Percentiles rank a stretch among this genome's conserved stretches.
Evolutionary conservation across 1,140 invertebrate species (phyloP).

Genomic region (Scaptomyza graminum): DNA sequence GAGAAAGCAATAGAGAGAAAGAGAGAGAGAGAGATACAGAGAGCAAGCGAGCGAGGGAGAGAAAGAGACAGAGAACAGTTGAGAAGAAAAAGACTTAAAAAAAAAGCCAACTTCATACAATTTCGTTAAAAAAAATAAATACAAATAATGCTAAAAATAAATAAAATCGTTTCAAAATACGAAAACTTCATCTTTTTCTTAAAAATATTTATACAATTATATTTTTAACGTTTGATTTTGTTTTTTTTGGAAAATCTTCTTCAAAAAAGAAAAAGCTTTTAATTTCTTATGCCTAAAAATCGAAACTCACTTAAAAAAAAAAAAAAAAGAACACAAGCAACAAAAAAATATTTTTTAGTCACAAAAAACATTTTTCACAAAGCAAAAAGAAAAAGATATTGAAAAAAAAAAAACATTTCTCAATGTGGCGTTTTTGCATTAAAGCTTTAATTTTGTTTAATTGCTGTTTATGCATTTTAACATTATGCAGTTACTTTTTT

Average conservation of each 20-base stretch:
- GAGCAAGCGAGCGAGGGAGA: constrained; percentile 29
- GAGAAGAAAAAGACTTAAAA: constrained; percentile 74
- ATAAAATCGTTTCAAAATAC: constrained; percentile 20
- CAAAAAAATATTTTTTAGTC: constrained; percentile 19
- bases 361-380: constrained; percentile 21
- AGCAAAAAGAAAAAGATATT: constrained; percentile 10
- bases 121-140: constrained; percentile 49
- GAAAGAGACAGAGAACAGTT: constrained; percentile 63
- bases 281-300: constrained; percentile 39
- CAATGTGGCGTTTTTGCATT: constrained; percentile 46
- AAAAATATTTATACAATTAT: constrained; percentile 4
- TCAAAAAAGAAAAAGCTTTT: constrained; percentile 34
- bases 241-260: constrained; percentile 5
- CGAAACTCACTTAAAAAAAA: constrained; percentile 33
- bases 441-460: constrained; percentile 5
- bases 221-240: constrained; percentile 14
- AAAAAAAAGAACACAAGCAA: constrained; percentile 36
- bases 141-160: constrained; percentile 15
- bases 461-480: constrained; percentile 23
- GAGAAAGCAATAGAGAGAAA: constrained; percentile 21
- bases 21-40: constrained; percentile 11
- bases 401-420: constrained; percentile 22
- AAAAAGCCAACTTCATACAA: constrained; percentile 76
- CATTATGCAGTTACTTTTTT: constrained; percentile 27
- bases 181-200: constrained; percentile 18